Evolutionary conservation across 2,888 invertebrate genomes (phyloP), one percentile per base, ranked within the genome.

Genomic region (Theretra japonica): DNA sequence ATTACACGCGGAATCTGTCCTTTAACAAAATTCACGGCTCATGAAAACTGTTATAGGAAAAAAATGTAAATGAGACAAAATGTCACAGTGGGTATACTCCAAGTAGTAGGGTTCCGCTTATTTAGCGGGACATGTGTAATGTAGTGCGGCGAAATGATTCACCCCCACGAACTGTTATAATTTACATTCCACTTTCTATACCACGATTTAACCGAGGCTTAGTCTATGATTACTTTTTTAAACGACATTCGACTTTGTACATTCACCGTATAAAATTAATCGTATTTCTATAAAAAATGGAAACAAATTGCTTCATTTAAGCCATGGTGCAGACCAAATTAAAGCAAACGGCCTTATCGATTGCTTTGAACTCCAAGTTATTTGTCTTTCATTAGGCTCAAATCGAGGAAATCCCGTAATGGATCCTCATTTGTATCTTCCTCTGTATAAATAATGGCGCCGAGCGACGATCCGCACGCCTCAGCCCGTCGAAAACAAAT

Each of bases 41-140:
- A 88, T 90, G 80, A 86, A 86, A 77, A 84, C 78, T 83, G 83
- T 86, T 88, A 90, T 90, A 82, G 88, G 85, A 75, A 86, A 91
- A 92, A 91, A 93, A 93, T 93, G 89, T 84, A 91, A 86, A 93
- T 93, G 88, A 90, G 88, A 82, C 82, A 89, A 88, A 90, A 91
- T 89, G 89, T 89, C 90, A 89, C 90, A 89, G 85, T 89, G 80
- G 83, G 84, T 85, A 84, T 85, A 88, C 87, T 87, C 82, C 82
- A 88, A 88, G 75, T 74, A 81, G 41, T 77, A 82, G 86, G 86
- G 81, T 77, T 78, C 23, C 65, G 65, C 65, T 65, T 75, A 68
- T 81, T 84, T 80, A 79, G 82, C 79, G 82, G 82, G 80, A 82
- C 80, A 79, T 76, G 86, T 83, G 83, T 89, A 90, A 90, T 90